phyloP scores from a whole-genome alignment of 1,140 invertebrate genomes.

The Augochlora pura region DNA sequence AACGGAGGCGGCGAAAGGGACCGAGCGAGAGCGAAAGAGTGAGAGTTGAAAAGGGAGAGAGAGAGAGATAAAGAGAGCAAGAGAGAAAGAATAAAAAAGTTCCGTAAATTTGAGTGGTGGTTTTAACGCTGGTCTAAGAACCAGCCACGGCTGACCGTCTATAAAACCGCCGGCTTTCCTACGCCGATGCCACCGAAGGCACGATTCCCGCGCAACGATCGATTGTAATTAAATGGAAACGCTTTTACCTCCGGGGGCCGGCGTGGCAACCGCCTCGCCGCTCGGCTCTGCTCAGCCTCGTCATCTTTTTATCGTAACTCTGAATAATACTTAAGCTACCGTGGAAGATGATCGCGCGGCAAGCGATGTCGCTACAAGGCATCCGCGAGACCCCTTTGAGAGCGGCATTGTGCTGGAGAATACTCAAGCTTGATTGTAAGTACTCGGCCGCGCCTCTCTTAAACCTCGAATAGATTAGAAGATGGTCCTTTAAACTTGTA shows the following conservation, averaged over 20 bases:
- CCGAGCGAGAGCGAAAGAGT: too few species aligned
- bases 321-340: conserved; percentile 53
- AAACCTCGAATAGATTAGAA: conserved; percentile 1
- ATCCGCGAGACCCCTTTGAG: background rate
- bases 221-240: conserved; percentile 65
- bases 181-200: conserved; percentile 46
- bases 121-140: conserved; percentile 57
- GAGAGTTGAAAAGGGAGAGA: background rate
- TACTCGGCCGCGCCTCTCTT: background rate
- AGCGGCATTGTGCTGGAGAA: background rate
- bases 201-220: conserved; percentile 53
- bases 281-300: background rate
- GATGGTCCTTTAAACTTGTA: too few species aligned
- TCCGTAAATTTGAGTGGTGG: conserved; percentile 64
- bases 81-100: conserved; percentile 48
- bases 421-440: background rate
- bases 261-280: conserved; percentile 6
- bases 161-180: conserved; percentile 50
- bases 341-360: background rate
- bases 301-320: conserved; percentile 40
- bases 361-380: conserved; percentile 4
- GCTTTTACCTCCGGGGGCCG: conserved; percentile 43
- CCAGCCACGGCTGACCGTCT: conserved; percentile 51
- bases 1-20: conserved; percentile 7
- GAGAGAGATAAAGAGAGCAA: too few species aligned